Evolutionary conservation across 2,797 vertebrate species (phyloP).

Genomic region (Falco biarmicus): DNA sequence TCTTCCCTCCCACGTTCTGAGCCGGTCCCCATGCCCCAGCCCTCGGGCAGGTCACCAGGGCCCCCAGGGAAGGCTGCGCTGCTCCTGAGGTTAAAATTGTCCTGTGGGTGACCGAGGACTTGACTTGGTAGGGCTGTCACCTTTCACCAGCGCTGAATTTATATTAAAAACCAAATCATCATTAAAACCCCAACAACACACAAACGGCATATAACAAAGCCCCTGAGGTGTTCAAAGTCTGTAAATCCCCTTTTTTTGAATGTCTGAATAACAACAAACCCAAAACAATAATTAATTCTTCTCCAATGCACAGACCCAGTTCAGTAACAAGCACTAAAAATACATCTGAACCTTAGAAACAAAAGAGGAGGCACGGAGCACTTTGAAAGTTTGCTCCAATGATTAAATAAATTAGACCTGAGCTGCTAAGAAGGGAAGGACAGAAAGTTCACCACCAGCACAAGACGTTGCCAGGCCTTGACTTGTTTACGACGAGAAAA

Average conservation of each 20-base stretch:
- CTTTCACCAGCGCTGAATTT: background rate
- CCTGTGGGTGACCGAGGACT: background rate
- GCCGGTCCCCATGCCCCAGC: fast-evolving
- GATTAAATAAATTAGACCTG: constrained; percentile 74
- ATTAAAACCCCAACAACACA: constrained; percentile 25
- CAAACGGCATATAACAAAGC: constrained; percentile 21
- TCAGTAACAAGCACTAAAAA: constrained; percentile 62
- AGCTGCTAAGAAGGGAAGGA: constrained; percentile 64
- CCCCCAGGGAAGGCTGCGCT: background rate
- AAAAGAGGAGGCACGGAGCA: constrained; percentile 24
- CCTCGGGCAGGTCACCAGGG: background rate
- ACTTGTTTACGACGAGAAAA: constrained; percentile 5
- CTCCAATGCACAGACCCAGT: constrained; percentile 57
- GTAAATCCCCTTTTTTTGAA: background rate
- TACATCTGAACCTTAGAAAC: constrained; percentile 61
- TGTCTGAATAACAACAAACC: constrained; percentile 59
- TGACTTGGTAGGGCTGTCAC: background rate
- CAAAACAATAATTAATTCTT: constrained; percentile 70
- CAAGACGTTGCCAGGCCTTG: background rate
- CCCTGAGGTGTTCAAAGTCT: constrained; percentile 56
- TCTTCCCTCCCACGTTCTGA: background rate
- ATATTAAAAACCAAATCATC: background rate
- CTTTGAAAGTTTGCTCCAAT: constrained; percentile 56
- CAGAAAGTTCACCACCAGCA: constrained; percentile 59
- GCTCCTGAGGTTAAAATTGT: background rate